These are phyloP conservation scores for Luffia ferchaultella DNA, from an alignment of 2,888 invertebrate species.

Conservation along the genomic window DNA sequence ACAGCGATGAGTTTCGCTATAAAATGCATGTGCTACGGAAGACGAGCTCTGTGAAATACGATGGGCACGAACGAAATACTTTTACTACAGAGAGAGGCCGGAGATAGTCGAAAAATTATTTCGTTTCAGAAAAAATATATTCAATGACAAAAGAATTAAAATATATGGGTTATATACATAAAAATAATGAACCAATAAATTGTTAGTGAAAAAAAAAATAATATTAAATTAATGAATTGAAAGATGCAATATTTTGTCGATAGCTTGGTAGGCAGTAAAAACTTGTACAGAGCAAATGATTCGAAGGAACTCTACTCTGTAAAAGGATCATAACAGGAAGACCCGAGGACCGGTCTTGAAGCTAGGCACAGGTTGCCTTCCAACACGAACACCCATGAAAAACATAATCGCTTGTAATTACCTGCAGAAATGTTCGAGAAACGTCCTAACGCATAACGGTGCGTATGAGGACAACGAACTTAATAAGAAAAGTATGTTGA, in stretches of 20 bases:
- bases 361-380: conserved; percentile 21
- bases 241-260: too few relatives aligned
- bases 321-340: conserved; percentile 52
- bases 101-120: not conserved
- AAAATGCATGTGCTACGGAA: conserved; percentile 23
- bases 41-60: not conserved
- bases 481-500: too few relatives aligned
- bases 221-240: not conserved
- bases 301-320: conserved; percentile 33
- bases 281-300: conserved; percentile 33
- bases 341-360: conserved; percentile 30
- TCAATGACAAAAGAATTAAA: not conserved
- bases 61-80: not conserved
- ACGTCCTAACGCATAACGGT: not conserved
- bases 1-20: conserved; percentile 20
- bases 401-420: conserved; percentile 31
- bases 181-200: not conserved
- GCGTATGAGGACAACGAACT: not conserved
- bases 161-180: not conserved
- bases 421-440: conserved; percentile 21
- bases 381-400: conserved; percentile 18
- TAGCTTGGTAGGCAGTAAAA: conserved; percentile 30
- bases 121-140: not conserved
- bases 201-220: not conserved
- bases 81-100: not conserved